phyloP scores from a whole-genome alignment of 2,888 invertebrate species.

The Rotaria magnacalcarata region DNA sequence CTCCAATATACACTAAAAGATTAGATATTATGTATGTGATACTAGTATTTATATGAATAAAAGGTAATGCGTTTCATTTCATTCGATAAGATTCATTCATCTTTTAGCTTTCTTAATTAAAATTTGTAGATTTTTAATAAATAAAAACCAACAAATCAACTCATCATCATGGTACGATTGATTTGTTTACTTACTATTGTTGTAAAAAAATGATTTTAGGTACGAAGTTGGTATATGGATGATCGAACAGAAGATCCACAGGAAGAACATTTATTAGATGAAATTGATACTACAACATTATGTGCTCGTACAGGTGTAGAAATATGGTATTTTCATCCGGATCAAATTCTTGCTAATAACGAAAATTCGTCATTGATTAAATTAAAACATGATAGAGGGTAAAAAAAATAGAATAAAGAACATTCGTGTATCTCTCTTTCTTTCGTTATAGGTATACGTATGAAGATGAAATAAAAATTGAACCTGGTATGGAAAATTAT shows the following conservation, averaged over 20 bases:
- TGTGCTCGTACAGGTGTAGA: background rate
- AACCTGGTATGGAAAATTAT: background rate
- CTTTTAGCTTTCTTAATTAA: background rate
- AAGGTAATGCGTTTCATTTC: too few relatives aligned
- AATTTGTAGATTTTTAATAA: background rate
- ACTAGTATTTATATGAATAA: too few relatives aligned
- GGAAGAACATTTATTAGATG: background rate
- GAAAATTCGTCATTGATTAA: background rate
- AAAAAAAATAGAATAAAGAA: background rate
- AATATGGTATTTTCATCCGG: slow-evolving; percentile 7
- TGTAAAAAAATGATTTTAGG: background rate
- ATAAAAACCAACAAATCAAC: background rate
- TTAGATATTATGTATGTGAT: too few relatives aligned
- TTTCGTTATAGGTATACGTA: background rate
- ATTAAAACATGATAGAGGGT: background rate
- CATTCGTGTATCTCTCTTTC: background rate
- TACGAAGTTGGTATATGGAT: background rate
- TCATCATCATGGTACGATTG: background rate
- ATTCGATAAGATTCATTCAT: too few relatives aligned
- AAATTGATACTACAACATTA: background rate
- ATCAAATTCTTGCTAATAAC: background rate
- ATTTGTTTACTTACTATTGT: background rate
- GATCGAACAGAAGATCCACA: background rate
- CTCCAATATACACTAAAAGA: too few relatives aligned
- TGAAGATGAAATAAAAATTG: background rate